Evolutionary conservation across 2,888 invertebrate species (phyloP), one percentile per base, ranked within the genome.

Genomic region (Microdon myrmicae): DNA sequence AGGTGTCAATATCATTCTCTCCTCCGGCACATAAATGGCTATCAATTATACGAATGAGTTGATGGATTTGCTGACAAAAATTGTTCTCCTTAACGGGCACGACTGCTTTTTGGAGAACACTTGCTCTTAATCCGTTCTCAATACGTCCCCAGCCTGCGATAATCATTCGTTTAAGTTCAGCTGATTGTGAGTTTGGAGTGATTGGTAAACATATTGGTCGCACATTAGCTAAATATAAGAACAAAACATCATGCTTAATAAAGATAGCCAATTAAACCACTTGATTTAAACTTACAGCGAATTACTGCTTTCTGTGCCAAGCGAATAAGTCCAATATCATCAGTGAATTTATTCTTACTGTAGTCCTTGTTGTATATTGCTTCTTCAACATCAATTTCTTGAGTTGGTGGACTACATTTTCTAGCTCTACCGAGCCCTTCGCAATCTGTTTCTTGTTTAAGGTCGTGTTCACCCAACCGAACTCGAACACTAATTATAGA

Each of bases 311-410:
- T 13, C 0, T 69, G 68, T 19, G 72, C 54, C 2, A 79, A 41
- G 68, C 85, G 81, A 41, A 87, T 73, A 3, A 88, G 72, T 1
- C 83, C 88, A 35, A 88, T 82, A 68, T 88, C 88, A 67, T 87
- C 77, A 8, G 76, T 74, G 10, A 81, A 72, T 16, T 69, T 70
- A 0, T 67, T 45, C 2, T 60, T 58, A 3, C 55, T 81, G 67
- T 84, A 87, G 3, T 79, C 77, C 0, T 83, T 82, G 74, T 88
- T 87, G 2, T 79, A 72, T 9, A 82, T 79, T 10, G 79, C 70
- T 29, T 71, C 64, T 3, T 69, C 73, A 6, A 79, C 66, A 4
- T 70, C 74, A 43, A 69, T 72, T 28, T 81, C 80, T 71, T 82
- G 81, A 3, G 75, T 72, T 2, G 77, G 76, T 4, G 76, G 79